Evolutionary conservation across 2,888 invertebrate species (phyloP), one percentile per base, ranked within the genome.

Genomic region (Rhamphomyia laevipes): DNA sequence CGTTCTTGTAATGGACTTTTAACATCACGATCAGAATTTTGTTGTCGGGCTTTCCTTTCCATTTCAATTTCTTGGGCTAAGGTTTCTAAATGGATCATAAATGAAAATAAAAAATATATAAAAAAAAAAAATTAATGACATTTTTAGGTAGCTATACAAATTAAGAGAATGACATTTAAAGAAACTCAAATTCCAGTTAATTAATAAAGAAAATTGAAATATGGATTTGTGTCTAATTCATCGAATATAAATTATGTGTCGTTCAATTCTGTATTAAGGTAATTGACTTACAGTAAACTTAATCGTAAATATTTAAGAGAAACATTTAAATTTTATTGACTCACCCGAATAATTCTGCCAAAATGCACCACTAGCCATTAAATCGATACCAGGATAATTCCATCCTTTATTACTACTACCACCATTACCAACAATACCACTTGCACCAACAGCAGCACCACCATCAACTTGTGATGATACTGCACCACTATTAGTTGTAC

Each of bases 321-420:
- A 48, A 15, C 31, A 16, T 16, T 30, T 42, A 49, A 53, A 44
- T 48, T 46, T 37, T 12, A 12, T 46, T 13, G 13, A 67, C 81
- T 77, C 68, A 90, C 89, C 89, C 65, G 89, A 89, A 73, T 90
- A 90, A 69, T 89, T 90, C 68, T 89, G 89, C 89, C 89, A 90
- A 73, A 90, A 89, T 41, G 88, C 88, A 37, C 87, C 87, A 48
- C 83, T 84, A 61, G 85, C 83, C 78, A 90, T 87, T 68, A 89
- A 80, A 72, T 89, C 89, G 56, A 84, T 74, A 47, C 82, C 81
- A 33, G 80, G 68, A 69, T 82, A 83, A 58, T 80, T 80, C 83
- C 83, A 83, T 41, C 74, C 74, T 59, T 79, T 78, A 67, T 66
- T 10, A 64, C 66, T 6, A 61, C 62, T 31, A 60, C 58, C 11